Percentiles rank a stretch among this genome's conserved stretches.
These are phyloP conservation scores for Gari tellinella DNA, from an alignment of 2,888 invertebrate genomes.

Conservation along the genomic window DNA sequence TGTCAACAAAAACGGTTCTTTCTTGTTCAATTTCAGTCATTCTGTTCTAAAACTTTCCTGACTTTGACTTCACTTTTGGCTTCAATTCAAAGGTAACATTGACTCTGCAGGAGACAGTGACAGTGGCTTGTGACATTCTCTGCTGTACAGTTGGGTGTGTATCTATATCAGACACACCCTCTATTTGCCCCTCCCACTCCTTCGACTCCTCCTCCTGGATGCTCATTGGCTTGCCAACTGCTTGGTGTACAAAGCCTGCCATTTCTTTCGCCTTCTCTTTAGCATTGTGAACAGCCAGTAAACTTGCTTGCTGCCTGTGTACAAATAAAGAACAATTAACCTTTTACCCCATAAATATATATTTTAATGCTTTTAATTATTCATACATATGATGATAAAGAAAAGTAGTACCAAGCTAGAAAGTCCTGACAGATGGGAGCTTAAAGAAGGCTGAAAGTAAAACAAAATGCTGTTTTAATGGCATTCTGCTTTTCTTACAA, in stretches of 20 bases:
- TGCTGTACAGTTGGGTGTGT: conserved; percentile 73
- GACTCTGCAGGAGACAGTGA: conserved; percentile 76
- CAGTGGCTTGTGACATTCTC: conserved; percentile 72
- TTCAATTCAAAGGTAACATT: conserved; percentile 79
- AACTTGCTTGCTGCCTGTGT: conserved; percentile 78
- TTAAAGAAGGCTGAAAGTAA: too few species aligned
- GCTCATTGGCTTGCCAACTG: conserved; percentile 74
- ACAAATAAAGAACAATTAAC: too few species aligned
- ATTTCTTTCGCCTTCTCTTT: conserved; percentile 81
- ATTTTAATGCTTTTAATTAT: too few species aligned
- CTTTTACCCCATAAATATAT: too few species aligned
- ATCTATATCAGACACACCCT: conserved; percentile 64
- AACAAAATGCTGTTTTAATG: too few species aligned
- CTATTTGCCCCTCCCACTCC: conserved; percentile 73
- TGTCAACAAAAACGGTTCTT: too few species aligned
- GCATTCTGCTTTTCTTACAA: too few species aligned
- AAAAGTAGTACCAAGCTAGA: too few species aligned
- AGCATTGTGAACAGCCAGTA: conserved; percentile 80
- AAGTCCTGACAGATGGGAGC: too few species aligned
- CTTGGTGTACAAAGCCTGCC: conserved; percentile 76
- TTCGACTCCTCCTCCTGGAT: conserved; percentile 76
- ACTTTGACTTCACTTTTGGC: conserved; percentile 72
- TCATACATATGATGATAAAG: too few species aligned
- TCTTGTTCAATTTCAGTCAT: neutral
- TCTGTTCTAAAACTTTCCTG: conserved; percentile 1